Percentiles rank a stretch among this genome's conserved stretches.
These are phyloP conservation scores for Dicrurus megarhynchus DNA, from an alignment of 2,113 vertebrate species.

Conservation along the genomic window DNA sequence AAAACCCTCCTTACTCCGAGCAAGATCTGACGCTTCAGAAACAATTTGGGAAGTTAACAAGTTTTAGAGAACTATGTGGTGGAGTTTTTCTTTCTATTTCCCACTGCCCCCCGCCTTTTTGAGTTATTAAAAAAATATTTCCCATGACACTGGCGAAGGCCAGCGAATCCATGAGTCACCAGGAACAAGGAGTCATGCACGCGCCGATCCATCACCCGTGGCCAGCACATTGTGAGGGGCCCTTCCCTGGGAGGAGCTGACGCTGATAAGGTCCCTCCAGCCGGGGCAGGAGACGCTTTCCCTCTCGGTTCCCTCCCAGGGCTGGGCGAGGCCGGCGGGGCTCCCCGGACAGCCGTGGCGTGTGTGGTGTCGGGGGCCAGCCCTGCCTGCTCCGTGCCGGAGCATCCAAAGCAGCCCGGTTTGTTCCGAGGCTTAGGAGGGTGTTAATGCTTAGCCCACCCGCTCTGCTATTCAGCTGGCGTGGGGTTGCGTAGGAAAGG, in stretches of 20 bases:
- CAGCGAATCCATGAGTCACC: conserved; percentile 53
- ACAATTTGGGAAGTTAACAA: not conserved
- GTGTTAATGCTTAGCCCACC: not conserved
- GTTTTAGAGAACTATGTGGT: not conserved
- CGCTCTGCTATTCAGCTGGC: rapidly evolving
- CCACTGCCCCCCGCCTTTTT: not conserved
- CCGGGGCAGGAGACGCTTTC: not conserved
- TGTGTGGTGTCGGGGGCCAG: not conserved
- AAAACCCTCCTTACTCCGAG: not conserved
- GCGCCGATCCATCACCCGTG: not conserved
- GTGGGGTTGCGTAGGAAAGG: not conserved
- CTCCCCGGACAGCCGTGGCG: not conserved
- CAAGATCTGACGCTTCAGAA: not conserved
- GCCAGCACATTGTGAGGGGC: not conserved
- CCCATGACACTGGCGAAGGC: conserved; percentile 39
- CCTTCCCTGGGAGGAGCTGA: conserved; percentile 17
- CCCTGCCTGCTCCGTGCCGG: not conserved
- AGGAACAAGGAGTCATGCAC: conserved; percentile 39
- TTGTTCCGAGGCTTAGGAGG: not conserved
- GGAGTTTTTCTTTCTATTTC: conserved; percentile 6
- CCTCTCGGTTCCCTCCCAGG: not conserved
- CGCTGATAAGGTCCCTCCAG: not conserved
- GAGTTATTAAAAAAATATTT: conserved; percentile 58
- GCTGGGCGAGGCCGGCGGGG: not conserved
- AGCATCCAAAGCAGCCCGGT: not conserved